Evolutionary conservation across 2,888 invertebrate genomes (phyloP).

Genomic region (Trisateles emortualis): DNA sequence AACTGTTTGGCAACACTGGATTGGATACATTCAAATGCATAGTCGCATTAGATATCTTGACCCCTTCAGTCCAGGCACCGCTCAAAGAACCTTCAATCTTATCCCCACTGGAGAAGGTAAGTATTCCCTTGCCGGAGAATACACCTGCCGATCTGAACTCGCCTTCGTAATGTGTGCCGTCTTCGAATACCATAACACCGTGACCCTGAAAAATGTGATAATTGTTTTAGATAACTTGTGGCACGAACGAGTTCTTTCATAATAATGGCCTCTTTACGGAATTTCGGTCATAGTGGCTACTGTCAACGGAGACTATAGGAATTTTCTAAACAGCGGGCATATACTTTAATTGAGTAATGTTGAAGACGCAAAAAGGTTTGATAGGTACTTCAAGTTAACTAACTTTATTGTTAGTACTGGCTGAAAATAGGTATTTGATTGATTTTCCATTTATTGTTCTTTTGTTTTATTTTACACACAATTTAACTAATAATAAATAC

Average conservation of each 20-base stretch:
- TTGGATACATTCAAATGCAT: conserved; percentile 89
- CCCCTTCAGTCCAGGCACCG: conserved; percentile 92
- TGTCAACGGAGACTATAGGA: too few relatives aligned
- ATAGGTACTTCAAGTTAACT: too few relatives aligned
- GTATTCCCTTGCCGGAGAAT: conserved; percentile 92
- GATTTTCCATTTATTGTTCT: too few relatives aligned
- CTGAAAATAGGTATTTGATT: too few relatives aligned
- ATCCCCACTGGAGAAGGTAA: conserved; percentile 93
- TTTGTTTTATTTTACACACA: too few relatives aligned
- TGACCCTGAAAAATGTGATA: conserved; percentile 87
- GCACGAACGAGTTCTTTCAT: background rate
- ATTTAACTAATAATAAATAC: too few relatives aligned
- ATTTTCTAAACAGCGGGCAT: too few relatives aligned
- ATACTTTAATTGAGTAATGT: too few relatives aligned
- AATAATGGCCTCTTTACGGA: too few relatives aligned
- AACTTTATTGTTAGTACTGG: too few relatives aligned
- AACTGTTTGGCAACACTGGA: conserved; percentile 83
- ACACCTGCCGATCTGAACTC: conserved; percentile 93
- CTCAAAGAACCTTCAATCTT: conserved; percentile 91
- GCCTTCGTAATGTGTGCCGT: conserved; percentile 95
- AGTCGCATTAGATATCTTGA: conserved; percentile 91
- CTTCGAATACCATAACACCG: conserved; percentile 95
- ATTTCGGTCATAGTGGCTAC: too few relatives aligned
- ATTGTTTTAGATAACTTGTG: background rate
- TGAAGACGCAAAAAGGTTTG: too few relatives aligned